Evolutionary conservation across 30 jellyfish, hydroid and myxozoan genomes (phyloP), one percentile per base, ranked within the genome.

Genomic region (Cassiopea xamachana): DNA sequence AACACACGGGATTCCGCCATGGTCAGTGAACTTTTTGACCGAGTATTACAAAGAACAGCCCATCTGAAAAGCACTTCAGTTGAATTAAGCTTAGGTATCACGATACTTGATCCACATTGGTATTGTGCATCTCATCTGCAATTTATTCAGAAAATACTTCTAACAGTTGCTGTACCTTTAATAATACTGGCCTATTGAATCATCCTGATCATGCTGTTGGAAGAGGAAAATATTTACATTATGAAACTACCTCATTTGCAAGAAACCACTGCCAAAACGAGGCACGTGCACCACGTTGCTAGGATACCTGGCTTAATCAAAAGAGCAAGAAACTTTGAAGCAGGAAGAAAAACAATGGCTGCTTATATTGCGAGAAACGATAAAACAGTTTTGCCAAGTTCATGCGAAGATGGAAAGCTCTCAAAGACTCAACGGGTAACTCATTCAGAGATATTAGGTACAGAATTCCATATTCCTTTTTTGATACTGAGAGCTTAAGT

Each of bases 401-500:
- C 92, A 46, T 18, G 59, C 79, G 90, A 88, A 8, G 90, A 79
- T 75, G 90, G 71, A 19, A 80, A 88, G 60, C 45, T 79, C n/a
- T 64, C 95, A 67, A 88, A 88, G 48, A 88, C 92, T 2, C 88
- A 89, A 61, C 48, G 92, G 44, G 16, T 75, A 77, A 82, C 96
- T 27, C 96, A 89, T 48, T 73, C 85, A 47, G 92, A 81, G 5
- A 89, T 89, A 16, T 73, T 88, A 16, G 96, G 96, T 87, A 77
- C 8, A 79, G 8, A 1, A 7, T 47, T 16, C 43, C 46, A 59
- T 67, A 0, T 14, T 39, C 7, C 12, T 7, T 73, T 16, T 2
- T 13, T 50, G 50, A 16, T 73, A 17, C 39, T 73, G 15, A 10
- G 3, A 14, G 7, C 48, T 69, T 7, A 27, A 27, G 39, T 27